Evolutionary conservation across 2,888 invertebrate species (phyloP).

Genomic region (Pterostichus madidus): DNA sequence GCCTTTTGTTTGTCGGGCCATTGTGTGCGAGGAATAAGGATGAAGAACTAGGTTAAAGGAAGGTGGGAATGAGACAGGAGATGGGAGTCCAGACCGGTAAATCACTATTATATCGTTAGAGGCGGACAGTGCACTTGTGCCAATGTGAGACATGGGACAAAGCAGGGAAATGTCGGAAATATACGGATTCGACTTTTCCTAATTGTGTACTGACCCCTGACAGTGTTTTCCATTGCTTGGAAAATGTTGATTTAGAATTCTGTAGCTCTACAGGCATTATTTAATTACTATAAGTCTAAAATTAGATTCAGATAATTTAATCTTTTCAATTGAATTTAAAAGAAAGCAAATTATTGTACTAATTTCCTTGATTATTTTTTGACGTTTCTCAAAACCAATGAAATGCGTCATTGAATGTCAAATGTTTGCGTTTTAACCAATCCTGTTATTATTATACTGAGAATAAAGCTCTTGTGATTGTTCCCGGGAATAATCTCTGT

Average conservation of each 20-base stretch:
- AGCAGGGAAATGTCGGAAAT: slow-evolving; percentile 23
- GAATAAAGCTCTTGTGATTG: too few relatives aligned
- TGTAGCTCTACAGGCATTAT: background rate
- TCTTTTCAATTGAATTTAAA: too few relatives aligned
- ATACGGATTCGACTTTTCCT: slow-evolving; percentile 26
- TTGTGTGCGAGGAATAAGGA: slow-evolving; percentile 9
- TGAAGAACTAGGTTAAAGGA: background rate
- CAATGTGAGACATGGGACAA: slow-evolving; percentile 19
- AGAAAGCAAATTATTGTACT: too few relatives aligned
- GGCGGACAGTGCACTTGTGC: slow-evolving; percentile 36
- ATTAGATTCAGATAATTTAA: too few relatives aligned
- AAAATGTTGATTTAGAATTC: slow-evolving; percentile 29
- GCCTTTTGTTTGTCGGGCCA: slow-evolving; percentile 25
- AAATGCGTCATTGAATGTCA: too few relatives aligned
- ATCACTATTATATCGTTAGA: slow-evolving; percentile 44
- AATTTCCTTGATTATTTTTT: too few relatives aligned
- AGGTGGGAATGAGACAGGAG: background rate
- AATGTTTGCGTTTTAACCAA: too few relatives aligned
- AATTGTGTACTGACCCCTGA: slow-evolving; percentile 36
- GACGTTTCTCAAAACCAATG: too few relatives aligned
- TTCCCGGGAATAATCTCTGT: too few relatives aligned
- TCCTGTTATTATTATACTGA: too few relatives aligned
- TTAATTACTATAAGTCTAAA: too few relatives aligned
- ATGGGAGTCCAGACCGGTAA: slow-evolving; percentile 31
- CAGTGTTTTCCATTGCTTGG: slow-evolving; percentile 13